Percentiles rank a stretch among this genome's conserved stretches.
Conservation (phyloP, 2,113 vertebrate genomes). For the Strigops habroptila region DNA sequence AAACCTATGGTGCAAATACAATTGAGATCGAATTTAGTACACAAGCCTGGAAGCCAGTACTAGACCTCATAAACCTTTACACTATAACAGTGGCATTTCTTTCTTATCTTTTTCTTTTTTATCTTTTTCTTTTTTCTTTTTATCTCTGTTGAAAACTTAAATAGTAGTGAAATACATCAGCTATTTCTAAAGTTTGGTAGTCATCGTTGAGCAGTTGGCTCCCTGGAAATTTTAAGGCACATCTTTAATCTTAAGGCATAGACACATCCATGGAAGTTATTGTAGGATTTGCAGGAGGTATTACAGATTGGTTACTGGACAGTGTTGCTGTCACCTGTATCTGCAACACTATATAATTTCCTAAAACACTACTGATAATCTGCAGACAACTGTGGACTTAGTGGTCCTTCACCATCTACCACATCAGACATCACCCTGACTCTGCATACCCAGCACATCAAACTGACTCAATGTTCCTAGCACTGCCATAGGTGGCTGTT, state of each 20-base stretch:
- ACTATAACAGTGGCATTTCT: not conserved
- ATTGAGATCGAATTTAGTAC: not conserved
- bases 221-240: not conserved
- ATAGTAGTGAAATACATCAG: not conserved
- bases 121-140: not conserved
- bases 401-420: not conserved
- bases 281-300: not conserved
- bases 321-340: not conserved
- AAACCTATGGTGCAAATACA: not conserved
- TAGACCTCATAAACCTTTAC: not conserved
- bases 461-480: rapidly evolving
- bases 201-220: not conserved
- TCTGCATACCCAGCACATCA: not conserved
- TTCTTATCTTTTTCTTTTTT: not conserved
- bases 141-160: not conserved
- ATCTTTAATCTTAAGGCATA: not conserved
- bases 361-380: not conserved
- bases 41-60: not conserved
- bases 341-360: not conserved
- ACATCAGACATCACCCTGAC: not conserved
- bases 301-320: not conserved
- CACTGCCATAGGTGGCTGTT: rapidly evolving
- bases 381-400: not conserved
- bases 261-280: not conserved
- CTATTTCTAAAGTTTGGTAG: not conserved